Base-by-base conservation (phyloP, 2,113 vertebrate genomes). In the Prolemur simus region DNA sequence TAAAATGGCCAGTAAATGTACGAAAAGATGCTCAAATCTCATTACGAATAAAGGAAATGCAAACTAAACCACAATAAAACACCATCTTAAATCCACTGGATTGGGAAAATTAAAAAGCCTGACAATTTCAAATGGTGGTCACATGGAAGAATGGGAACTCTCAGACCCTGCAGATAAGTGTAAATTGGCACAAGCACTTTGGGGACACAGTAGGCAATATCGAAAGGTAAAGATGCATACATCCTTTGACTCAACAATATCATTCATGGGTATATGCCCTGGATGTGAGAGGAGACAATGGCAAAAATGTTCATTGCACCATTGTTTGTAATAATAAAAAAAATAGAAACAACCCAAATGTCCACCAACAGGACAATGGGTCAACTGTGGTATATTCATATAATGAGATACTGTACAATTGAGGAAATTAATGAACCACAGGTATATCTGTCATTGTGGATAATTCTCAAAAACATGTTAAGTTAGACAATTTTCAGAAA, bases 21-120 rank as follows among this genome's bases (percentile, higher is more conserved):
- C 63, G 47, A 94, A 77, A 84, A 96, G 58, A 96, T 88, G 37
- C 13, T 60, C 58, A 60, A 60, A 68, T 8, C 42, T 96, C 13
- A 54, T 64, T 69, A 45, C 60, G 15, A 49, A 52, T 60, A 71
- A 78, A 42, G 21, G 77, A 52, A 89, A 89, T 66, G 42, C 86
- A 86, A 74, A 93, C n/a, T 27, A 92, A 92, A 39, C 56, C 34
- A 87, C 34, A 84, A 49, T 23, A 54, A 95, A 37, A 58, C 68
- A 52, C 18, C 42, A 91, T 76, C 80, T 88, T 6, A 86, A 54
- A 86, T 25, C 7, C 39, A 77, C 42, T 37, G 58, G 63, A 14
- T n/a, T 78, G 87, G 54, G 69, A 73, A 87, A 87, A 69, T 83
- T 25, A 42, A 74, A 76, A 68, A 78, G 52, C 54, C 68, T 60